Evolutionary conservation across 2,113 vertebrate genomes (phyloP).

Genomic region (Siniperca knerii): DNA sequence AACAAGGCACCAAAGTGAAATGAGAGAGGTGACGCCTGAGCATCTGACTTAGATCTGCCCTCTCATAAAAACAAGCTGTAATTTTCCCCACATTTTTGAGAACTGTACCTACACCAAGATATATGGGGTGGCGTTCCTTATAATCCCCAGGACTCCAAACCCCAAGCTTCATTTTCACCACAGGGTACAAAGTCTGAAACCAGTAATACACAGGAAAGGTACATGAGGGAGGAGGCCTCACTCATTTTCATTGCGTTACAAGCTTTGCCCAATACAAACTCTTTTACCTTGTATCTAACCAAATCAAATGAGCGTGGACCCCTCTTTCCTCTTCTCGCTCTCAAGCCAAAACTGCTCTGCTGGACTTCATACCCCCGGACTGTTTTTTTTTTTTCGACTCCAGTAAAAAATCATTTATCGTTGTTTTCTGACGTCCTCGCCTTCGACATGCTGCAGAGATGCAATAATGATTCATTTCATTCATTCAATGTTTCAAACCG

Average conservation of each 20-base stretch:
- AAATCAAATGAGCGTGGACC: too few species aligned
- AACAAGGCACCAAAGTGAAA: neutral
- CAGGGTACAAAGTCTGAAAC: neutral
- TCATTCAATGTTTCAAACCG: neutral
- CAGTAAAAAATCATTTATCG: too few species aligned
- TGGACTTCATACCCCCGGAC: neutral
- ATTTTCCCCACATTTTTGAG: neutral
- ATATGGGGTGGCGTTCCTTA: neutral
- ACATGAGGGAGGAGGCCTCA: neutral
- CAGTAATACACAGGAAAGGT: neutral
- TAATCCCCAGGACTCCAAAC: neutral
- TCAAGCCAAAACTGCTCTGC: neutral
- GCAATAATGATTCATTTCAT: neutral
- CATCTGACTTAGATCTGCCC: conserved; percentile 9
- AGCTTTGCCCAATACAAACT: neutral
- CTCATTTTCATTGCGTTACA: neutral
- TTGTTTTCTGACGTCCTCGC: neutral
- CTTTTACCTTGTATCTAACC: neutral
- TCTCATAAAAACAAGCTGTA: neutral
- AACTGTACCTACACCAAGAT: neutral
- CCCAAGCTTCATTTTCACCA: neutral
- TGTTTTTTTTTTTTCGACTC: too few species aligned
- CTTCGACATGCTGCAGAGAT: neutral
- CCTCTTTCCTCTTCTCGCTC: neutral
- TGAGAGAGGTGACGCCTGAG: neutral